phyloP scores from a whole-genome alignment of 2,888 invertebrate species.

The Lasioglossum figueresi region DNA sequence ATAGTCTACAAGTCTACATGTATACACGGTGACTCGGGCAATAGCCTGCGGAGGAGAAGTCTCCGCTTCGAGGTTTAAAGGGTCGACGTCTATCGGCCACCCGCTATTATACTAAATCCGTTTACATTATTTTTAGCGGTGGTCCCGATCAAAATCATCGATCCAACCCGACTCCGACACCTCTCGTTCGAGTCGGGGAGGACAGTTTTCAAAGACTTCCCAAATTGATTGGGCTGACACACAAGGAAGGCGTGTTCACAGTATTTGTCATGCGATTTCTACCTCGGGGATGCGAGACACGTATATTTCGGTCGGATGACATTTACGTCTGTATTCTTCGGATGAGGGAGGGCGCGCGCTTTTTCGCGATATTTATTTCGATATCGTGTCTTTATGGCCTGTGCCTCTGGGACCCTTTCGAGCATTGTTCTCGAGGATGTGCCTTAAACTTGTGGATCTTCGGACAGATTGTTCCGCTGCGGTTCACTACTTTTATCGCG shows the following conservation, averaged over 20 bases:
- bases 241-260: not conserved
- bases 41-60: constrained; percentile 31
- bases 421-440: constrained; percentile 2
- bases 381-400: not conserved
- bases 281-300: not conserved
- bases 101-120: not conserved
- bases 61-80: constrained; percentile 32
- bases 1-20: constrained; percentile 38
- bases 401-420: not conserved
- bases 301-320: not conserved
- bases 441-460: constrained; percentile 30
- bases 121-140: constrained; percentile 8
- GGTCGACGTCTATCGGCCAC: constrained; percentile 14
- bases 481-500: constrained; percentile 54
- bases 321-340: not conserved
- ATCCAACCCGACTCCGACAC: not conserved
- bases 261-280: constrained; percentile 1
- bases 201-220: not conserved
- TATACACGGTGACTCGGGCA: constrained; percentile 38
- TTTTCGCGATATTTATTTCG: not conserved
- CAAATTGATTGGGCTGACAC: not conserved
- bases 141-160: constrained; percentile 4
- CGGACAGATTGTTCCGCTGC: constrained; percentile 43
- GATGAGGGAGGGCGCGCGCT: not conserved
- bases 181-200: not conserved